These are phyloP conservation scores for Triplophysa tibetana DNA, from an alignment of 2,113 vertebrate species.

Conservation along the genomic window DNA sequence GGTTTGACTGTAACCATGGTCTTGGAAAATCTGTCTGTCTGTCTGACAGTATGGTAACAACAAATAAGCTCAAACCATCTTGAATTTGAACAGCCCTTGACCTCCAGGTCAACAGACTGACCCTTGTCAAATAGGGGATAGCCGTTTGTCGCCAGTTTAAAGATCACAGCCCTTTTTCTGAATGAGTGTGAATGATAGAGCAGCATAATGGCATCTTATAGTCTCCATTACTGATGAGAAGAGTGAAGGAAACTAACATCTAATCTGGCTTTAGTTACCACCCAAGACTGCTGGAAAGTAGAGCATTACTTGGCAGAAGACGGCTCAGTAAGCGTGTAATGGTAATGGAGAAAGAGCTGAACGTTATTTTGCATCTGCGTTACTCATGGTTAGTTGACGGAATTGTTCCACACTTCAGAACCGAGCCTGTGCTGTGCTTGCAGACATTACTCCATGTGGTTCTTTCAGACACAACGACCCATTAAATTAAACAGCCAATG, in stretches of 20 bases:
- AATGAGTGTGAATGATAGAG: neutral
- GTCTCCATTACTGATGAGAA: constrained; percentile 17
- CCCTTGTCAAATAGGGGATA: constrained; percentile 1
- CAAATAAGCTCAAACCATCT: neutral
- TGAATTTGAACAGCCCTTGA: constrained; percentile 11
- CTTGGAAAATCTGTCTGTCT: neutral
- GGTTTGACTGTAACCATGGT: no score
- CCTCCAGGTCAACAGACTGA: constrained; percentile 23
- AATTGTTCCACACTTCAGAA: constrained; percentile 65
- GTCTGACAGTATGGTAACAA: neutral
- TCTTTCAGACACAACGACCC: neutral
- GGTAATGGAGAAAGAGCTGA: constrained; percentile 42
- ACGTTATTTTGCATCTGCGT: constrained; percentile 51
- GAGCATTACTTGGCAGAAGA: constrained; percentile 27
- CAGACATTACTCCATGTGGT: constrained; percentile 20
- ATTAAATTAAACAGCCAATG: neutral
- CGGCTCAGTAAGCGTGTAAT: constrained; percentile 7
- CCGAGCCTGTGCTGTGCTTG: neutral
- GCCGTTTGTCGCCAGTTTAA: constrained; percentile 11
- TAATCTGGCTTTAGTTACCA: constrained; percentile 1
- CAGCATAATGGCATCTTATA: constrained; percentile 30
- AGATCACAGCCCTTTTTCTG: constrained; percentile 20
- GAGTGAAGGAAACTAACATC: constrained; percentile 23
- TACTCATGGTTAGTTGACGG: constrained; percentile 60
- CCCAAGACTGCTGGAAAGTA: constrained; percentile 14